A percentile compares a stretch with the other conserved stretches of the same genome.
Evolutionary conservation across 2,888 invertebrate genomes (phyloP).

Genomic region (Nephrocerus scutellatus): DNA sequence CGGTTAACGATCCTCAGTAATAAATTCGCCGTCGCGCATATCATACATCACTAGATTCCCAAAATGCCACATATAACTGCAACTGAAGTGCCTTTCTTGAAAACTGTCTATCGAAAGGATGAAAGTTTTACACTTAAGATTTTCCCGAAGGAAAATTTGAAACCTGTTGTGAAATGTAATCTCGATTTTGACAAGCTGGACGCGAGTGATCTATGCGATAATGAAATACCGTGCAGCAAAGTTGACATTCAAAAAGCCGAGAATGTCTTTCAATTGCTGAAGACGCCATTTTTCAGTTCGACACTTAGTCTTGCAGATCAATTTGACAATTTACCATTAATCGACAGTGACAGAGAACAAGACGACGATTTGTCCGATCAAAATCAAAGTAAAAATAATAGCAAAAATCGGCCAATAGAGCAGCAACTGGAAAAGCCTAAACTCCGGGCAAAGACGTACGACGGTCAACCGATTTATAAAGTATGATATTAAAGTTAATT

Average conservation of each 20-base stretch:
- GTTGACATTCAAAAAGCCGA: conserved; percentile 14
- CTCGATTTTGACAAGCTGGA: conserved; percentile 4
- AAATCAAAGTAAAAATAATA: conserved; percentile 2
- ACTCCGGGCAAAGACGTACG: conserved; percentile 24
- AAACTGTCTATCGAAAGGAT: conserved; percentile 19
- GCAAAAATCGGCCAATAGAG: conserved; percentile 1
- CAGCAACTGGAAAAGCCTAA: background rate
- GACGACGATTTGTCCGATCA: too few relatives aligned
- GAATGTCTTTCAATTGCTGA: conserved; percentile 14
- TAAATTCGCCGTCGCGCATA: too few relatives aligned
- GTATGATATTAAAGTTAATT: conserved; percentile 18
- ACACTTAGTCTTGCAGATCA: conserved; percentile 16
- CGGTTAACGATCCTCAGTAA: too few relatives aligned
- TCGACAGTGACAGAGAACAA: conserved; percentile 20
- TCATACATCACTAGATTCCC: too few relatives aligned
- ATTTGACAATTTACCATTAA: conserved; percentile 20
- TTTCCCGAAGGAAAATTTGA: conserved; percentile 21
- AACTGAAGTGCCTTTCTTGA: conserved; percentile 21
- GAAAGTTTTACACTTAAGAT: conserved; percentile 16
- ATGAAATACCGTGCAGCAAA: conserved; percentile 18
- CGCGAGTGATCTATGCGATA: too few relatives aligned
- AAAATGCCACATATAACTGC: conserved; percentile 18
- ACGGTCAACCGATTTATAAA: conserved; percentile 30
- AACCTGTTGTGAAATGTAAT: conserved; percentile 10
- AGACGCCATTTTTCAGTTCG: conserved; percentile 18